Base-by-base conservation (phyloP, 2,888 invertebrate genomes). In the Eulithis prunata region DNA sequence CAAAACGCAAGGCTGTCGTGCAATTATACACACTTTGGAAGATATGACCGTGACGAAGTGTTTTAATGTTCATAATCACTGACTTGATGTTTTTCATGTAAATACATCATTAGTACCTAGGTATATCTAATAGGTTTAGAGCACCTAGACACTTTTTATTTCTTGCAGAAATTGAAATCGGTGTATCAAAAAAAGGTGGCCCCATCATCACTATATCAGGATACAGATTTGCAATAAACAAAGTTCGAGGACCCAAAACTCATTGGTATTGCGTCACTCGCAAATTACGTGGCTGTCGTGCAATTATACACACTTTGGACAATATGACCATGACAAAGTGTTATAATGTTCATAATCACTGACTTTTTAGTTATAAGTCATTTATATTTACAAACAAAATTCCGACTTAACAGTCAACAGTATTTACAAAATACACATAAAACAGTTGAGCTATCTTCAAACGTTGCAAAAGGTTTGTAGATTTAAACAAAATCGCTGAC, bases 1-100 rank as follows among this genome's bases (percentile, higher is more conserved):
- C n/a, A n/a, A 32, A 61, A 57, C 36, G 10, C 28, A 1, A 3
- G 75, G 79, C 2, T 82, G 80, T 28, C 74, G 64, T 3, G 79
- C 79, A 0, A 21, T 70, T 0, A 47, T 75, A 2, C 70, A 74
- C 6, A 80, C 78, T 0, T 36, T 71, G 0, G 57, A 71, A 0
- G 70, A 75, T 21, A 55, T 62, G 13, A 62, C 53, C 8, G 66
- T 77, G 7, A 11, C 72, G n/a, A 74, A 67, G 58, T 68, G 64
- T 36, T 60, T 60, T 32, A 70, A 71, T 49, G 28, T 21, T 13
- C 75, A 75, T 28, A 72, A 68, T 11, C 71, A 73, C 57, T 46
- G 32, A 32, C 5, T 32, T 14, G 2, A 10, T 32, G 32, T 32
- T 2, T 32, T 32, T 32, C 6, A 2, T 32, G 32, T 32, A 32